phyloP scores from a whole-genome alignment of 1,140 invertebrate genomes.

The Potamilus streckersoni region DNA sequence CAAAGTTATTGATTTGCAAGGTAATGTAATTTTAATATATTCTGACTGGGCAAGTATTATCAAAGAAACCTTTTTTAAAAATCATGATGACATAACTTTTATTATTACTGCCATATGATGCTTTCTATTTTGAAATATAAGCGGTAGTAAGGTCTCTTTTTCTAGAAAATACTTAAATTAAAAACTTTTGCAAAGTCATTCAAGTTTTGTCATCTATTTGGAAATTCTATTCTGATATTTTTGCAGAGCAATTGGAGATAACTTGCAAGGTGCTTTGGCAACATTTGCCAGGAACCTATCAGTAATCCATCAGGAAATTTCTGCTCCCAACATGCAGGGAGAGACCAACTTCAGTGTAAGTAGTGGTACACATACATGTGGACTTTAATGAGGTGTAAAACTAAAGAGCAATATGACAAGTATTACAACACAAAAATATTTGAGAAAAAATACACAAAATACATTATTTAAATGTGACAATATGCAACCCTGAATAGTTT shows the following conservation, averaged over 20 bases:
- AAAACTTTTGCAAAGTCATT: background rate
- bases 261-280: slow-evolving; percentile 62
- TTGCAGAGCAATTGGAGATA: slow-evolving; percentile 64
- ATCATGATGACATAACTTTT: no score
- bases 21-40: no score
- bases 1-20: no score
- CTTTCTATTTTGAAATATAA: background rate
- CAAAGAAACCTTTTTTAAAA: no score
- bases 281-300: slow-evolving; percentile 66
- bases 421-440: background rate
- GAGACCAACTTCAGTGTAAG: slow-evolving; percentile 66
- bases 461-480: no score
- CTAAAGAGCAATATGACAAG: background rate
- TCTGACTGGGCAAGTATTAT: no score
- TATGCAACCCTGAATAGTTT: no score
- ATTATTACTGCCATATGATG: no score
- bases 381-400: background rate
- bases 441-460: no score
- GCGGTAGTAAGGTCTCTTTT: background rate
- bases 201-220: no score
- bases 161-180: background rate
- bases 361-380: background rate
- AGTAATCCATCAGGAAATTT: slow-evolving; percentile 67
- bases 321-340: slow-evolving; percentile 69
- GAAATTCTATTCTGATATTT: background rate